Evolutionary conservation across 2,113 vertebrate genomes (phyloP).

Genomic region (Scomber scombrus): DNA sequence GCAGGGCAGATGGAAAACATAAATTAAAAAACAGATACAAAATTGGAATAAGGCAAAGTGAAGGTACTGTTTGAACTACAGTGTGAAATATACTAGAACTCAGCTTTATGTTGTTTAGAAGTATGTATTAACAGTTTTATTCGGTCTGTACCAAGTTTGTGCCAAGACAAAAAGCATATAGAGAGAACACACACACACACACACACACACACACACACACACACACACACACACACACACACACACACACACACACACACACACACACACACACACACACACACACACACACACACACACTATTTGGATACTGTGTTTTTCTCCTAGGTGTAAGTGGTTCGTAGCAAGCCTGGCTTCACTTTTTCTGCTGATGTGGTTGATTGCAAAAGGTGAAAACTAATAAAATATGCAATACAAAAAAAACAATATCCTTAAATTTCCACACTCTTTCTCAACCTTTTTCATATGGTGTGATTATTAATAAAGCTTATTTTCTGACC

Average conservation of each 20-base stretch:
- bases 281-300: not conserved
- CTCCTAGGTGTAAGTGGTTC: not conserved
- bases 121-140: slow-evolving; percentile 16
- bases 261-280: not conserved
- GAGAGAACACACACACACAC: not conserved
- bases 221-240: too few relatives aligned
- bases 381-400: slow-evolving; percentile 1
- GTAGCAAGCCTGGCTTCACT: slow-evolving; percentile 2
- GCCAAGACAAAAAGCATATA: slow-evolving; percentile 37
- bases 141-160: slow-evolving; percentile 11
- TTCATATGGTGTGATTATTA: slow-evolving; percentile 13
- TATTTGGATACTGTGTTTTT: not conserved
- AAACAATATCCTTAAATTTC: not conserved
- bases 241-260: not conserved
- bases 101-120: slow-evolving; percentile 10
- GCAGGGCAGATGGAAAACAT: not conserved
- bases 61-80: slow-evolving; percentile 35
- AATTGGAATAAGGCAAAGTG: slow-evolving; percentile 66
- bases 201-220: too few relatives aligned
- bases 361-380: not conserved
- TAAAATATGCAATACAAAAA: not conserved
- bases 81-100: slow-evolving; percentile 26
- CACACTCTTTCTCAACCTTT: slow-evolving; percentile 8
- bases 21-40: slow-evolving; percentile 3
- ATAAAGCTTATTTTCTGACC: slow-evolving; percentile 72